A percentile compares a stretch with the other conserved stretches of the same genome.
Evolutionary conservation across 2,113 vertebrate genomes (phyloP).

Genomic region (Prionailurus bengalensis): DNA sequence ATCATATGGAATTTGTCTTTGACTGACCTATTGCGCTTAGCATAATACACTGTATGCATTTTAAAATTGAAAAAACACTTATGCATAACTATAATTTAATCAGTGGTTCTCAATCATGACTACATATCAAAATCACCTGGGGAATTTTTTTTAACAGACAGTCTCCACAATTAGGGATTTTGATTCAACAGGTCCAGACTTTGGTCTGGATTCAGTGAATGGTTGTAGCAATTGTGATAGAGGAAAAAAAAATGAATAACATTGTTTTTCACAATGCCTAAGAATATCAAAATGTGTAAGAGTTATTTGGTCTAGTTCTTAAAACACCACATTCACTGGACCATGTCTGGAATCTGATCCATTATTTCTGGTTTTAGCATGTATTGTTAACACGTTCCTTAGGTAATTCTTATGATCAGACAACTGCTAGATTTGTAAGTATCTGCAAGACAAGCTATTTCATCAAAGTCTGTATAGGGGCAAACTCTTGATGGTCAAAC

Average conservation of each 20-base stretch:
- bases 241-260: background rate
- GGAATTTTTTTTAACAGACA: background rate
- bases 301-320: background rate
- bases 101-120: background rate
- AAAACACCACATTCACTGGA: background rate
- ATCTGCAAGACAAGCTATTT: background rate
- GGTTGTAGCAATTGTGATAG: background rate
- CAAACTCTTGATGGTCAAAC: background rate
- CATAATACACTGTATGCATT: background rate
- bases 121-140: background rate
- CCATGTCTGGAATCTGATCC: background rate
- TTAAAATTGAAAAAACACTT: background rate
- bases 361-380: background rate
- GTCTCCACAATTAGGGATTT: background rate
- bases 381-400: background rate
- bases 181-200: background rate
- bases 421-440: background rate
- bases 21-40: too few relatives aligned
- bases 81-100: background rate
- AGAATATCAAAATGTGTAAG: background rate
- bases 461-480: background rate
- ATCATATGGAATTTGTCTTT: too few relatives aligned
- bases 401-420: background rate
- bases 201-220: background rate
- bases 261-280: background rate